Conservation (phyloP, 2,888 invertebrate species). For the Antheraea yamamai region DNA sequence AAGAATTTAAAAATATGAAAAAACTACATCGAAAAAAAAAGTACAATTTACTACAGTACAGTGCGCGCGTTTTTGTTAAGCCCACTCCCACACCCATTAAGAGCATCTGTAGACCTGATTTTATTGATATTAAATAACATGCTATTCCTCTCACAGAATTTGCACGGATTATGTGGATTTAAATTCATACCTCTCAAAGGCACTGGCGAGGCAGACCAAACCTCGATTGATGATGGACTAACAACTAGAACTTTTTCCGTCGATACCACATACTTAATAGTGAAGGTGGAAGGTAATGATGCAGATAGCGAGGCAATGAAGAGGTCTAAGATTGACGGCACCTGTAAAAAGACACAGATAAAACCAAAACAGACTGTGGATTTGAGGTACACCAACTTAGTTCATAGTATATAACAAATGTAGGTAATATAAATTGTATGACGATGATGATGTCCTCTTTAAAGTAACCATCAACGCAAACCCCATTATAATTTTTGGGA, state of each 20-base stretch:
- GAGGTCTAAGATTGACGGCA: slow-evolving; percentile 47
- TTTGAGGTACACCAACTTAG: slow-evolving; percentile 56
- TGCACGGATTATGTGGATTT: slow-evolving; percentile 54
- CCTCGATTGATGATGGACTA: slow-evolving; percentile 48
- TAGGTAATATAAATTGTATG: too few relatives aligned
- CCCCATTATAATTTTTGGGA: too few relatives aligned
- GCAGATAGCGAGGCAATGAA: slow-evolving; percentile 43
- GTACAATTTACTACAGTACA: too few relatives aligned
- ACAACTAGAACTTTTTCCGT: slow-evolving; percentile 53
- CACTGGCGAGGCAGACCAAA: slow-evolving; percentile 30
- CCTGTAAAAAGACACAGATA: slow-evolving; percentile 45
- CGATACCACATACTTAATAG: slow-evolving; percentile 65
- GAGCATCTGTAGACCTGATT: too few relatives aligned
- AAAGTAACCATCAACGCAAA: too few relatives aligned
- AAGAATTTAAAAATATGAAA: too few relatives aligned
- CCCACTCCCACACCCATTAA: too few relatives aligned
- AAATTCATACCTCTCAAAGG: slow-evolving; percentile 57
- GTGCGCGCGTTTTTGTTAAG: too few relatives aligned
- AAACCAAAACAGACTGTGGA: slow-evolving; percentile 63
- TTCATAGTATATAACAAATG: too few relatives aligned
- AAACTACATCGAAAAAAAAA: too few relatives aligned
- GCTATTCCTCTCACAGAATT: slow-evolving; percentile 39
- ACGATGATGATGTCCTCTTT: too few relatives aligned
- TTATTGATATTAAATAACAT: not conserved
- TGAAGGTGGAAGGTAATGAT: slow-evolving; percentile 60